Evolutionary conservation across 2,888 invertebrate genomes (phyloP).

Genomic region (Synanthedon myopaeformis): DNA sequence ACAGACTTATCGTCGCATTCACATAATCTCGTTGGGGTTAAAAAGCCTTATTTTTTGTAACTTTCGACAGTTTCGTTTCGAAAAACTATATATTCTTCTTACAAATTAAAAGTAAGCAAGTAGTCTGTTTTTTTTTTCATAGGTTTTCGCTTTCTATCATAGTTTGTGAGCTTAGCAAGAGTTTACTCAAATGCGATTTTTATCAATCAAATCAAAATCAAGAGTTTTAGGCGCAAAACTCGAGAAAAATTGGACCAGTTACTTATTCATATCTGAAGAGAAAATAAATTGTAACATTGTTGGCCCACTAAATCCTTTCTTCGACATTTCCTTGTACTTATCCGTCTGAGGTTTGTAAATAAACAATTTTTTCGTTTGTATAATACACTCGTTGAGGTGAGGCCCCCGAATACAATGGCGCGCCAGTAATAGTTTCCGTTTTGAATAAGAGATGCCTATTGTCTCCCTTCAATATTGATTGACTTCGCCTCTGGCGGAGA

Average conservation of each 20-base stretch:
- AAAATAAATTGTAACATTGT: too few species aligned
- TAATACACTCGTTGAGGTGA: slow-evolving; percentile 59
- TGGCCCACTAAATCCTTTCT: slow-evolving; percentile 18
- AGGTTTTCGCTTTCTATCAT: too few species aligned
- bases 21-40: slow-evolving; percentile 12
- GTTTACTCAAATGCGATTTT: too few species aligned
- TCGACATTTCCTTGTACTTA: slow-evolving; percentile 44
- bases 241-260: too few species aligned
- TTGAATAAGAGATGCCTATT: slow-evolving; percentile 63
- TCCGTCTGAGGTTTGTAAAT: slow-evolving; percentile 51
- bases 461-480: slow-evolving; percentile 64
- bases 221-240: too few species aligned
- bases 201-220: too few species aligned
- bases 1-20: slow-evolving; percentile 23
- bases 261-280: too few species aligned
- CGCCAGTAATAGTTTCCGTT: slow-evolving; percentile 67
- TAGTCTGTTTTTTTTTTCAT: too few species aligned
- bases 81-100: slow-evolving; percentile 25
- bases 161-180: too few species aligned
- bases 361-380: slow-evolving; percentile 63
- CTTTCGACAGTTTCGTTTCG: background rate
- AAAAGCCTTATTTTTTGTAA: too few species aligned
- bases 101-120: too few species aligned
- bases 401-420: slow-evolving; percentile 58
- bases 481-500: slow-evolving; percentile 23